These are phyloP conservation scores for Pangasianodon gigas DNA, from an alignment of 2,113 vertebrate species.

Conservation along the genomic window DNA sequence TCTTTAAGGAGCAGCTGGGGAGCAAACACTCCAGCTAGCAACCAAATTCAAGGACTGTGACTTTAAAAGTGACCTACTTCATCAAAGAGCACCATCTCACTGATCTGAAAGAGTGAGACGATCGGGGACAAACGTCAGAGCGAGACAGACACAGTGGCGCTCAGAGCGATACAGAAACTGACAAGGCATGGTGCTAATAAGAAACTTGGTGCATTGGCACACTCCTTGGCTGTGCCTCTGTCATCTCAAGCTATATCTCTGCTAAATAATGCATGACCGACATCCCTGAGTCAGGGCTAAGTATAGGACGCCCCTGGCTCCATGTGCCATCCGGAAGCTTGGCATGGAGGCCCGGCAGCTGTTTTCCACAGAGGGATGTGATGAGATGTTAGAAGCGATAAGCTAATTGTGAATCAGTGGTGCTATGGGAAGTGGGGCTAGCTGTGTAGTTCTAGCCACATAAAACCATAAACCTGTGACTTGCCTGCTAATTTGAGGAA, in stretches of 20 bases:
- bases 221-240: conserved; percentile 5
- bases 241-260: not conserved
- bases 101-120: not conserved
- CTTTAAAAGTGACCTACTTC: conserved; percentile 60
- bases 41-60: conserved; percentile 59
- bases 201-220: conserved; percentile 9
- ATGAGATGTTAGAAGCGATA: conserved; percentile 32
- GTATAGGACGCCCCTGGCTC: conserved; percentile 31
- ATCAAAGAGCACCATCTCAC: conserved; percentile 50
- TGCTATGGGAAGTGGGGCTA: not conserved
- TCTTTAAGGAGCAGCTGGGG: conserved; percentile 56
- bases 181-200: conserved; percentile 9
- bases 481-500: not conserved
- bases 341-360: conserved; percentile 24
- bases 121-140: conserved; percentile 6
- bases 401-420: conserved; percentile 31
- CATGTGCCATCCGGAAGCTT: conserved; percentile 26
- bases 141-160: not conserved
- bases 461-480: not conserved
- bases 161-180: not conserved
- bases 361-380: conserved; percentile 28
- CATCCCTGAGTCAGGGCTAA: conserved; percentile 30
- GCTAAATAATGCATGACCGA: conserved; percentile 27
- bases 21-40: conserved; percentile 56
- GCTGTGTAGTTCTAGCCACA: not conserved